Percentiles rank a stretch among this genome's conserved stretches.
These are phyloP conservation scores for Keiferia lycopersicella DNA, from an alignment of 2,888 invertebrate genomes.

Conservation along the genomic window DNA sequence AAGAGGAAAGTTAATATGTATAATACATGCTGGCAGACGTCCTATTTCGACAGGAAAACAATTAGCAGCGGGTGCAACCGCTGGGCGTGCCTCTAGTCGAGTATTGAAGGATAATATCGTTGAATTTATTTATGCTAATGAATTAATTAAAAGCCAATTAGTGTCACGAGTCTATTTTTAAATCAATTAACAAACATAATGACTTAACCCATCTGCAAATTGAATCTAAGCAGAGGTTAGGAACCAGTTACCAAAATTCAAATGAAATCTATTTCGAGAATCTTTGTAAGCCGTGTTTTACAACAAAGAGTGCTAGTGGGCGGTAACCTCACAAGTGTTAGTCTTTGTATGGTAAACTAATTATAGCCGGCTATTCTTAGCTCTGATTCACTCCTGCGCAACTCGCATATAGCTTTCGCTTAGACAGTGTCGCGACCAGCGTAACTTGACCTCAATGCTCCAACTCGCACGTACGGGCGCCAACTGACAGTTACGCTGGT, in stretches of 20 bases:
- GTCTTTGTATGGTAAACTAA: conserved; percentile 68
- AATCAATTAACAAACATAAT: not conserved
- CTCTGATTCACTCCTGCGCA: conserved; percentile 67
- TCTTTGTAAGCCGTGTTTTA: conserved; percentile 19
- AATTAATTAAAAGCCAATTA: not conserved
- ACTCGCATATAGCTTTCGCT: conserved; percentile 46
- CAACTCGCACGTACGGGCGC: too few species aligned
- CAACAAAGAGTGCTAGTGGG: conserved; percentile 57
- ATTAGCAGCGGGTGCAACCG: too few species aligned
- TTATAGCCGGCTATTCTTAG: conserved; percentile 46
- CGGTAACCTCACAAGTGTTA: conserved; percentile 51
- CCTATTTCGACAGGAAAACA: too few species aligned
- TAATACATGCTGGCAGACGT: too few species aligned
- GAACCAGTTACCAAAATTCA: not conserved
- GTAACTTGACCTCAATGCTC: too few species aligned
- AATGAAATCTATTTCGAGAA: conserved; percentile 9
- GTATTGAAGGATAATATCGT: not conserved
- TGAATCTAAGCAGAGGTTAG: not conserved
- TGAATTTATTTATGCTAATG: not conserved
- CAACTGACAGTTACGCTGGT: too few species aligned
- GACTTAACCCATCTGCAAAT: not conserved
- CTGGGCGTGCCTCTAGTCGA: too few species aligned
- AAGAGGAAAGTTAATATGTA: too few species aligned
- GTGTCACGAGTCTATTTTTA: conserved; percentile 21
- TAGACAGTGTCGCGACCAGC: too few species aligned